Evolutionary conservation across 2,113 vertebrate species (phyloP), one percentile per base, ranked within the genome.

Genomic region (Dasypus novemcinctus): DNA sequence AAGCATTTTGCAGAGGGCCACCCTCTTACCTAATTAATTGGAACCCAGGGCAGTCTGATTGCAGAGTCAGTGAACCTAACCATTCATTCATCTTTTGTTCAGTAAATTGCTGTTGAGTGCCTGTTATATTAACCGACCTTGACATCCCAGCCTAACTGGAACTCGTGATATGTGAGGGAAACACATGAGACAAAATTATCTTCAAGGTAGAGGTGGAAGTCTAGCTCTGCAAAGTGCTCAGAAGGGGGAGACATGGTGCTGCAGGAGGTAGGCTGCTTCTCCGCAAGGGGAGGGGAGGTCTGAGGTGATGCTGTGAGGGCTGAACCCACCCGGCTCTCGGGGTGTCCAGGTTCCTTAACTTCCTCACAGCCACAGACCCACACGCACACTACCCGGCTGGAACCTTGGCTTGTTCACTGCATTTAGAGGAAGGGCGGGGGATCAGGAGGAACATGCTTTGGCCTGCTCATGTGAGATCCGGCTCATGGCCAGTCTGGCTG

Each of bases 1-100:
- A 6, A 0, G 46, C 38, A 43, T 81, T 87, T 83, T 79, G 64
- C 6, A 14, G 93, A 93, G 79, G 85, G n/a, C 81, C 54, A 38
- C 20, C 1, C 7, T 9, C 43, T 43, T 54, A 94, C 52, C 63
- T 87, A 27, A 82, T 75, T 59, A n/a, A 43, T 43, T 36, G 31
- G 90, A 79, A n/a, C 61, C 38, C 61, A 68, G 64, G 61, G 75
- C 54, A 38, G 36, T 57, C 36, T 31, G 89, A 46, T 52, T 74
- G 36, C 71, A 61, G 63, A 69, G 75, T 64, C 36, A 1, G 59
- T 18, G 54, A 79, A n/a, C 13, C 6, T 25, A 20, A 23, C 21
- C 0, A 0, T 64, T 57, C 41, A 38, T 59, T 82, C 57, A 3
- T 36, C 61, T 0, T 0, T 69, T 5, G 0, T 75, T 82, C 68